Evolutionary conservation across 1,140 invertebrate genomes (phyloP).

Genomic region (Nomia melanderi): DNA sequence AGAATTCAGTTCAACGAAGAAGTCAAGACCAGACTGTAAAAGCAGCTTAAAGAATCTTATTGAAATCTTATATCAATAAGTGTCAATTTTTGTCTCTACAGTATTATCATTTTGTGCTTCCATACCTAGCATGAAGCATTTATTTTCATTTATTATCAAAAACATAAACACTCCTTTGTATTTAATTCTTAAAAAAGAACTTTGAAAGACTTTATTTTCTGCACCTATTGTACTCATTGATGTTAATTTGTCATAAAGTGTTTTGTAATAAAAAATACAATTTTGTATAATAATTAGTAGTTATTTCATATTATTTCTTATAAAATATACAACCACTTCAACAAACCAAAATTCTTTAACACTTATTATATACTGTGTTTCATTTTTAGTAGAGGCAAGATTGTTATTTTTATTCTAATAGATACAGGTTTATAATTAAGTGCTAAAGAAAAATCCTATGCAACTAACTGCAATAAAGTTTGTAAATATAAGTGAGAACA

Average conservation of each 20-base stretch:
- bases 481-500: background rate
- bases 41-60: constrained; percentile 8
- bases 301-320: background rate
- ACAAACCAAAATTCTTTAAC: background rate
- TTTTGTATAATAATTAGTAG: constrained; percentile 7
- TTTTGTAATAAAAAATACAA: constrained; percentile 14
- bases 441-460: too few species aligned
- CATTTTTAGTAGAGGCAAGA: too few species aligned
- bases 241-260: background rate
- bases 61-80: background rate
- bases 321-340: background rate
- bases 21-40: constrained; percentile 37
- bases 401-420: too few species aligned
- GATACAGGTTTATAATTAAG: too few species aligned
- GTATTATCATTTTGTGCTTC: background rate
- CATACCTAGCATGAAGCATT: background rate
- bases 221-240: background rate
- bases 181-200: too few species aligned
- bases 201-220: background rate
- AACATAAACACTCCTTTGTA: background rate
- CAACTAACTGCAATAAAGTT: too few species aligned
- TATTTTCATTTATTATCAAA: background rate
- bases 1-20: background rate
- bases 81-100: background rate
- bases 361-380: too few species aligned